Percentiles rank a stretch among this genome's conserved stretches.
Conservation (phyloP, 1,140 invertebrate species). For the Helicoverpa zea region DNA sequence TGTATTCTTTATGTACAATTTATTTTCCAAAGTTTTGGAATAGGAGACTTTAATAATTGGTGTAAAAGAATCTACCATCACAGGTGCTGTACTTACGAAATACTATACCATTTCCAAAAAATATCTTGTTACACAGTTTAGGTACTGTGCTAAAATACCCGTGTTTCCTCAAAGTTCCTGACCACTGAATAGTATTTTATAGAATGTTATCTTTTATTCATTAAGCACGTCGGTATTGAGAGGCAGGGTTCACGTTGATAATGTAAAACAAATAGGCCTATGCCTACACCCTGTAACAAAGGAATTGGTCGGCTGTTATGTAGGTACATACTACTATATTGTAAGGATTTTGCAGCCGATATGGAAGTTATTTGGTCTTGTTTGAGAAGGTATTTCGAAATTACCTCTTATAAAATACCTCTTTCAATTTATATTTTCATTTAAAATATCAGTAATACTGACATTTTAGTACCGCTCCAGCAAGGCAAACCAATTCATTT, state of each 20-base stretch:
- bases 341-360: neutral
- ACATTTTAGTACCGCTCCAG: no score
- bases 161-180: neutral
- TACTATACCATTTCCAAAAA: no score
- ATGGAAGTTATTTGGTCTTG: neutral
- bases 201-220: conserved; percentile 9
- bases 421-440: no score
- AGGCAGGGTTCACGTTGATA: conserved; percentile 9
- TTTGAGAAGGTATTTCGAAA: neutral
- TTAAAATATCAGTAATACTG: no score
- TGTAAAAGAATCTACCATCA: no score
- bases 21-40: no score
- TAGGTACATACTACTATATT: neutral
- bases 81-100: no score
- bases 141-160: neutral
- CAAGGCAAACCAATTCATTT: no score
- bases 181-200: neutral
- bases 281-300: neutral
- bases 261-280: conserved; percentile 31
- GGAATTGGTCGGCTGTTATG: neutral
- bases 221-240: conserved; percentile 1
- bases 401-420: no score
- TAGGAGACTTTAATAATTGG: no score
- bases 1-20: no score
- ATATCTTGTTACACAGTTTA: neutral